These are phyloP conservation scores for Phodopus roborovskii DNA, from an alignment of 2,113 vertebrate species.

Conservation along the genomic window DNA sequence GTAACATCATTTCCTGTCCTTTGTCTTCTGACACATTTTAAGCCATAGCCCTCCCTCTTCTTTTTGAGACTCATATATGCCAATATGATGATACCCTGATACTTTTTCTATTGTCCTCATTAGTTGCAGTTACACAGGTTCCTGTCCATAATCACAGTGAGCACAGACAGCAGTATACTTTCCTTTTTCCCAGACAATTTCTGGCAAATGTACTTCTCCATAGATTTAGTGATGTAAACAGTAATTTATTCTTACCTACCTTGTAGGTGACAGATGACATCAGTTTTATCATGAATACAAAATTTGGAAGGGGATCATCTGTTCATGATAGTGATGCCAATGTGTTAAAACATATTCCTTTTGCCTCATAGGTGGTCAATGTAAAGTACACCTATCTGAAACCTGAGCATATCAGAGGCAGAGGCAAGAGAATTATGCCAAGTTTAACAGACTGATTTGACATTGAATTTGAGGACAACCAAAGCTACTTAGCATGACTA, in stretches of 20 bases:
- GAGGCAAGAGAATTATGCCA: neutral
- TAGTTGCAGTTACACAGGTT: neutral
- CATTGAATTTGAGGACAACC: neutral
- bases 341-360: neutral
- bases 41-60: neutral
- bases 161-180: neutral
- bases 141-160: neutral
- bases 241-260: neutral
- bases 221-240: neutral
- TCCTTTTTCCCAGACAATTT: neutral
- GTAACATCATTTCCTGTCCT: neutral
- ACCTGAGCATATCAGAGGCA: neutral
- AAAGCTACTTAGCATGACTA: neutral
- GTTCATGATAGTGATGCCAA: neutral
- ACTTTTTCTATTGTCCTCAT: rapidly evolving
- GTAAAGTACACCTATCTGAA: neutral
- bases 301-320: neutral
- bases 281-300: neutral
- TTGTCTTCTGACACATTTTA: neutral
- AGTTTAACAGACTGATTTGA: neutral
- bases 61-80: neutral
- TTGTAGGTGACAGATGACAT: neutral
- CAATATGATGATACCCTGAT: neutral
- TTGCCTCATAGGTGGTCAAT: neutral
- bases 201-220: rapidly evolving